These are phyloP conservation scores for Elymnias hypermnestra DNA, from an alignment of 1,140 invertebrate species.

Conservation along the genomic window DNA sequence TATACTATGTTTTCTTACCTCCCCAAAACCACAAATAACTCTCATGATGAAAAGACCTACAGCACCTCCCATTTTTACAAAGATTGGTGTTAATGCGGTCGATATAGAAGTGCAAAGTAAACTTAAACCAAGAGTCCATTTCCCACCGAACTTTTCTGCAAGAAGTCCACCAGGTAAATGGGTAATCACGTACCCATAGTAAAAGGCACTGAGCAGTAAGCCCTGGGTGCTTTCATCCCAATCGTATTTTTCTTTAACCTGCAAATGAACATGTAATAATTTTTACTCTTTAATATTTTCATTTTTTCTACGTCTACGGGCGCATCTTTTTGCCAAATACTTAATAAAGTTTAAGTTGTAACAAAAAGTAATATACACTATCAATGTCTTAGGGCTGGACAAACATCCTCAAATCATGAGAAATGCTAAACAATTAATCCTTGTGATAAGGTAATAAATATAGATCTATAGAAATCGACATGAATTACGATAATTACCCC, in stretches of 20 bases:
- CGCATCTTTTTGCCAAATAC: too few species aligned
- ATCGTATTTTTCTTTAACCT: constrained; percentile 67
- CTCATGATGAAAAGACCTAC: constrained; percentile 79
- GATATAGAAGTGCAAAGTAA: constrained; percentile 52
- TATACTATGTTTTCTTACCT: constrained; percentile 52
- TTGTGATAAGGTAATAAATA: too few species aligned
- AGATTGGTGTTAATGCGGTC: constrained; percentile 49
- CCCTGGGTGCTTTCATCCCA: constrained; percentile 80
- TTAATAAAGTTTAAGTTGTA: too few species aligned
- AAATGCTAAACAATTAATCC: too few species aligned
- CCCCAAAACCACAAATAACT: constrained; percentile 81
- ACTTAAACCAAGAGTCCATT: constrained; percentile 68
- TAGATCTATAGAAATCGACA: too few species aligned
- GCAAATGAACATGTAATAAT: too few species aligned
- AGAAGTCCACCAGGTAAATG: constrained; percentile 80
- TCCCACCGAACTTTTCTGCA: constrained; percentile 79
- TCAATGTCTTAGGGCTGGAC: too few species aligned
- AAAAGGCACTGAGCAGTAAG: constrained; percentile 78
- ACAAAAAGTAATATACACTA: too few species aligned
- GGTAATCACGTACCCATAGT: constrained; percentile 80
- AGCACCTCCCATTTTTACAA: constrained; percentile 70
- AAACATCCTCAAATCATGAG: too few species aligned
- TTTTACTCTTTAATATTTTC: too few species aligned
- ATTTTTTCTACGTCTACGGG: too few species aligned
- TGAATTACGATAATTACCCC: too few species aligned